Base-by-base conservation (phyloP, 2,888 invertebrate genomes). In the Ptychoptera albimana region DNA sequence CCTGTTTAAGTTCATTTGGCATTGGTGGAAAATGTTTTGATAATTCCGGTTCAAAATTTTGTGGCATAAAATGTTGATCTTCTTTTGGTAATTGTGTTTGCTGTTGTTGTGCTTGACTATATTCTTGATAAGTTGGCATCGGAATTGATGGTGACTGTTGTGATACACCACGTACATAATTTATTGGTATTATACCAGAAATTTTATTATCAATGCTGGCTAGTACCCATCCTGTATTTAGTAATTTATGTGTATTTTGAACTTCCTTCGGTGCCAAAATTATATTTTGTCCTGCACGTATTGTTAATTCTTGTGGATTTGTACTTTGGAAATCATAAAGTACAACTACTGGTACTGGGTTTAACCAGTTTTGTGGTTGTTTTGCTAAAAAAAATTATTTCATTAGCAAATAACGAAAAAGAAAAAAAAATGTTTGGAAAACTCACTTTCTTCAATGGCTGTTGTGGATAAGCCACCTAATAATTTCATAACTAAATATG, bases 401-500 rank as follows among this genome's bases (percentile, higher is more conserved):
- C 7, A 13, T 29, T 42, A 12, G 32, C 15, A 13, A 29, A 29
- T 38, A 29, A 44, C 2, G 34, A 34, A 42, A 38, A 10, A n/a
- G 11, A 37, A 37, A 1, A 15, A 7, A 32, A 32, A 32, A 4
- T 8, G 2, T 32, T 11, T 32, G 4, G 2, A 11, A 8, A 40
- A 67, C 72, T 68, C 55, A 80, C 80, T 69, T 66, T 71, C 74
- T 59, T 76, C 76, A 53, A 75, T 67, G 10, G 72, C 71, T 42
- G 61, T 66, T 36, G 60, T 63, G 14, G 67, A 63, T 1, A 75
- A 62, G 0, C 71, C 68, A 23, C 75, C 77, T 48, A 91, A 63
- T 61, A 92, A 73, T 61, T 79, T 84, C 69, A 86, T 83, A 49
- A 93, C 81, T 39, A 97, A 70, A 69, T 91, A 96, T 0, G 97